phyloP scores from a whole-genome alignment of 1,140 invertebrate species.

The Camponotus floridanus region DNA sequence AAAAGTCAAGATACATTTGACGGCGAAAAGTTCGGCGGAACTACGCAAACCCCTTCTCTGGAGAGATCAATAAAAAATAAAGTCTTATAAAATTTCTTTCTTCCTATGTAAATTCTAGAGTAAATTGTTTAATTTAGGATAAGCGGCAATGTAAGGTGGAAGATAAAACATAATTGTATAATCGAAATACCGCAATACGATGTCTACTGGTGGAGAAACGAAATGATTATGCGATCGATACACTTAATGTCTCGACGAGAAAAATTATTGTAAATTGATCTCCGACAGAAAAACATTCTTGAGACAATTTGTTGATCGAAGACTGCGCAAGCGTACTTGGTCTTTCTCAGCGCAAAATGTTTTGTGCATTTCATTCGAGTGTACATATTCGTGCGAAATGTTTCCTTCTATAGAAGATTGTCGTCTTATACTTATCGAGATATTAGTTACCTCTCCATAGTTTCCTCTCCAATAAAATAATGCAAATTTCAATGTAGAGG shows the following conservation, averaged over 20 bases:
- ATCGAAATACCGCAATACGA: background rate
- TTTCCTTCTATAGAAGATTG: no score
- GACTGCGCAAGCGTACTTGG: background rate
- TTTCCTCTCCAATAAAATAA: no score
- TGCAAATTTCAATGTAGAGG: no score
- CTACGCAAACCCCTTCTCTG: background rate
- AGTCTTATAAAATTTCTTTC: background rate
- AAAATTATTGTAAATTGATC: background rate
- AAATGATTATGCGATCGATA: slow-evolving; percentile 10
- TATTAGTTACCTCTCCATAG: no score
- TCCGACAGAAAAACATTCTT: background rate
- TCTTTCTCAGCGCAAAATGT: background rate
- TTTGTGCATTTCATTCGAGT: background rate
- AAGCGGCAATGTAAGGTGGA: background rate
- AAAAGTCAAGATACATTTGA: background rate
- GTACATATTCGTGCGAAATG: background rate
- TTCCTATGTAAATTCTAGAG: background rate
- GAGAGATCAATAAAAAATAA: background rate
- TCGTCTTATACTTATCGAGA: no score
- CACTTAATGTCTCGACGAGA: background rate
- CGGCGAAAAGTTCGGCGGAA: background rate
- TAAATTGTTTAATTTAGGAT: background rate
- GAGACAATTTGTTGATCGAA: background rate
- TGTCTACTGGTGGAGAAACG: no score
- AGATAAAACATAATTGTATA: background rate